These are phyloP conservation scores for Syngnathus rostellatus DNA, from an alignment of 2,797 vertebrate genomes.

Conservation along the genomic window DNA sequence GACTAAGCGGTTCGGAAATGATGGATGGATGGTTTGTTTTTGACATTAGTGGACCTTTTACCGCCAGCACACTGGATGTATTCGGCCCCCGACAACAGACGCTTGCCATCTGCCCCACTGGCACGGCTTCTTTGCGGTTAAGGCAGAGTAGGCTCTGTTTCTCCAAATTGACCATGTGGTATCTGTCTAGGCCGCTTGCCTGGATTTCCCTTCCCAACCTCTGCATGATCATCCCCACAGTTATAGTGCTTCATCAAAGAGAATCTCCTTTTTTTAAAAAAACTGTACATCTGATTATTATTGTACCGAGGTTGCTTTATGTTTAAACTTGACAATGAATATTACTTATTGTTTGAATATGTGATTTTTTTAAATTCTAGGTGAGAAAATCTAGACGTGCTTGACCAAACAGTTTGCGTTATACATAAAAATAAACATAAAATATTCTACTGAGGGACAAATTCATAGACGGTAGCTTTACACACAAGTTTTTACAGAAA, in stretches of 20 bases:
- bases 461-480: background rate
- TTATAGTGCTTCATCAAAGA: background rate
- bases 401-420: no score
- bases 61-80: background rate
- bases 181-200: background rate
- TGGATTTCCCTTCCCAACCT: no score
- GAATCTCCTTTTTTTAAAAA: no score
- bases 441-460: background rate
- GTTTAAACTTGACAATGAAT: no score
- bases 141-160: background rate
- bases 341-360: no score
- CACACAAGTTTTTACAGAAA: background rate
- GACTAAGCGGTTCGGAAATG: no score
- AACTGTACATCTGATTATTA: no score
- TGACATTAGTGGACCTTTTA: background rate
- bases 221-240: no score
- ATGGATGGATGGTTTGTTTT: no score
- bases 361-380: no score
- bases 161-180: background rate
- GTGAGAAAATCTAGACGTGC: no score
- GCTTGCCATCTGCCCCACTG: background rate
- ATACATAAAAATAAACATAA: background rate
- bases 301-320: no score
- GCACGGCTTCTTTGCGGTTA: background rate
- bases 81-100: background rate